Percentiles rank a stretch among this genome's conserved stretches.
phyloP scores from a whole-genome alignment of 2,797 vertebrate genomes.

The Prionace glauca region DNA sequence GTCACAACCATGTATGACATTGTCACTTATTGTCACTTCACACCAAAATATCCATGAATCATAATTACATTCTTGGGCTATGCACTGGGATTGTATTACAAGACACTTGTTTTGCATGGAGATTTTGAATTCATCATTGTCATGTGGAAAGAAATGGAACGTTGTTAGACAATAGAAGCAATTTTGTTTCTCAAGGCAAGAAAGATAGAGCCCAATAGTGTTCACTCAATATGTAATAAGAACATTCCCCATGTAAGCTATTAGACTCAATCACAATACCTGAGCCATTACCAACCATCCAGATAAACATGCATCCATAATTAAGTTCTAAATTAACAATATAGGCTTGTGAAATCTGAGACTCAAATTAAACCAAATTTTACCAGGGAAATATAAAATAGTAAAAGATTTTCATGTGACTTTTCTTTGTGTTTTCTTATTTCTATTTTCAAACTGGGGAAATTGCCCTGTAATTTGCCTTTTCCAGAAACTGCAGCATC shows the following conservation, averaged over 20 bases:
- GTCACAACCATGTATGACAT: constrained; percentile 11
- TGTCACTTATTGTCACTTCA: background rate
- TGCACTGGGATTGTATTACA: background rate
- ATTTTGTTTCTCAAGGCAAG: constrained; percentile 14
- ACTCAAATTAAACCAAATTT: background rate
- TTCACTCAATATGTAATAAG: constrained; percentile 12
- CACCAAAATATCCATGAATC: constrained; percentile 13
- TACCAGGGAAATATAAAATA: background rate
- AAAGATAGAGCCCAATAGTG: constrained; percentile 1
- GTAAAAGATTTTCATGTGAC: background rate
- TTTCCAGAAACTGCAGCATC: background rate
- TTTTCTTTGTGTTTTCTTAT: background rate
- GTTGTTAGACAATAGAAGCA: background rate
- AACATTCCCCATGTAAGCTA: background rate
- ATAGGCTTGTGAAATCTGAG: background rate
- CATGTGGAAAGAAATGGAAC: background rate
- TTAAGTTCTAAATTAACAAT: background rate
- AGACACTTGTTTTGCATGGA: background rate
- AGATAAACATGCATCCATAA: background rate
- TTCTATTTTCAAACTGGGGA: background rate
- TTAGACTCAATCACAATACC: background rate
- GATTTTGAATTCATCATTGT: constrained; percentile 4
- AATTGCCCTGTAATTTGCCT: background rate
- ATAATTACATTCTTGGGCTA: background rate
- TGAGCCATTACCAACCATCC: constrained; percentile 22